Conservation (phyloP, 2,113 vertebrate species). For the Neopipo cinnamomea region DNA sequence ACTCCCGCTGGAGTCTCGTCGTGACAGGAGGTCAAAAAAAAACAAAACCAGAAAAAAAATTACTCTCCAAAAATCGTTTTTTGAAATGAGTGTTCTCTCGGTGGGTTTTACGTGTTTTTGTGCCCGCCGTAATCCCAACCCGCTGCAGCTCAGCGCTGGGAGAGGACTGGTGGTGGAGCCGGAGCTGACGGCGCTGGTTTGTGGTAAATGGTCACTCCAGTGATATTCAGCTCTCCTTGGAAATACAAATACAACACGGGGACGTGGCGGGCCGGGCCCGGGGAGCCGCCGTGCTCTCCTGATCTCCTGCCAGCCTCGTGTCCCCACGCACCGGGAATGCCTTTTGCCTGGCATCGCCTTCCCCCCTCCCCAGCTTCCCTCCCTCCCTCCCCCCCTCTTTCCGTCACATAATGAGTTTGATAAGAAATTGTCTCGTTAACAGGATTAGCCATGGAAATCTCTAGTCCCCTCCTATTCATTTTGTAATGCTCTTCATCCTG, state of each 20-base stretch:
- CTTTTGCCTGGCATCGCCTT: background rate
- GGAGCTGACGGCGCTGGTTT: background rate
- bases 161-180: background rate
- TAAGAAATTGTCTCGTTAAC: conserved; percentile 80
- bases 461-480: conserved; percentile 71
- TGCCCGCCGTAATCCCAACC: background rate
- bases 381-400: background rate
- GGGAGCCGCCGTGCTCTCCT: background rate
- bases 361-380: background rate
- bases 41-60: background rate
- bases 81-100: background rate
- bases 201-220: background rate
- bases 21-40: background rate
- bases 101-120: background rate
- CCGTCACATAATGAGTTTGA: conserved; percentile 73
- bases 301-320: background rate
- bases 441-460: conserved; percentile 78
- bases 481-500: conserved; percentile 67
- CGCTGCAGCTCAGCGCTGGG: background rate
- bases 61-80: background rate
- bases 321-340: background rate
- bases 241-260: background rate
- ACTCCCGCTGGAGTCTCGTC: fast-evolving
- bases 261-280: background rate
- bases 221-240: background rate